Evolutionary conservation across 2,797 vertebrate genomes (phyloP).

Genomic region (Gallirallus australis): DNA sequence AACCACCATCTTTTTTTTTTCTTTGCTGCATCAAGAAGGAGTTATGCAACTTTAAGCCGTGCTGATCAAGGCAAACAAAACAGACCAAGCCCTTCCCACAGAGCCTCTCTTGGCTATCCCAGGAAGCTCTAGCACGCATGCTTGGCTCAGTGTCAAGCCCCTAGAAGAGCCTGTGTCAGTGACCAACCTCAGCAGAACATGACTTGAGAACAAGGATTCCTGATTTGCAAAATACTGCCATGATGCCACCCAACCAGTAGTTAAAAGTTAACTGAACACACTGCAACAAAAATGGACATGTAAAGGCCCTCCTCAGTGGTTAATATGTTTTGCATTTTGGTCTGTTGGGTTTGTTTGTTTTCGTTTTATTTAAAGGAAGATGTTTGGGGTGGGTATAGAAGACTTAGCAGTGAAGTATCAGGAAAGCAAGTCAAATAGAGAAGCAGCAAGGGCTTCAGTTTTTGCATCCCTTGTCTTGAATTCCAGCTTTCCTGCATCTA

Average conservation of each 20-base stretch:
- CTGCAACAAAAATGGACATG: neutral
- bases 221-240: neutral
- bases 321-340: neutral
- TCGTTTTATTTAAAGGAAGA: neutral
- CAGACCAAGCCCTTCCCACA: neutral
- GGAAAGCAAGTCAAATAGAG: neutral
- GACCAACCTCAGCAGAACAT: neutral
- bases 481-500: neutral
- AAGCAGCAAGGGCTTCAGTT: neutral
- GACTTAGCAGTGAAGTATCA: neutral
- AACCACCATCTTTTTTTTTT: neutral
- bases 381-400: neutral
- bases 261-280: neutral
- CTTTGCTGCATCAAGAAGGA: neutral
- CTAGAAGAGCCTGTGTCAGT: neutral
- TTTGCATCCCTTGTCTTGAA: neutral
- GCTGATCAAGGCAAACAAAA: neutral
- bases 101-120: neutral
- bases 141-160: neutral
- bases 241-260: neutral
- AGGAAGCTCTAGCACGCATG: neutral
- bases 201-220: neutral
- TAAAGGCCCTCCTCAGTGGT: neutral
- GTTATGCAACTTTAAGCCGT: neutral
- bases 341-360: neutral